A percentile compares a stretch with the other conserved stretches of the same genome.
Evolutionary conservation across 2,113 vertebrate species (phyloP).

Genomic region (Stictonetta naevosa): DNA sequence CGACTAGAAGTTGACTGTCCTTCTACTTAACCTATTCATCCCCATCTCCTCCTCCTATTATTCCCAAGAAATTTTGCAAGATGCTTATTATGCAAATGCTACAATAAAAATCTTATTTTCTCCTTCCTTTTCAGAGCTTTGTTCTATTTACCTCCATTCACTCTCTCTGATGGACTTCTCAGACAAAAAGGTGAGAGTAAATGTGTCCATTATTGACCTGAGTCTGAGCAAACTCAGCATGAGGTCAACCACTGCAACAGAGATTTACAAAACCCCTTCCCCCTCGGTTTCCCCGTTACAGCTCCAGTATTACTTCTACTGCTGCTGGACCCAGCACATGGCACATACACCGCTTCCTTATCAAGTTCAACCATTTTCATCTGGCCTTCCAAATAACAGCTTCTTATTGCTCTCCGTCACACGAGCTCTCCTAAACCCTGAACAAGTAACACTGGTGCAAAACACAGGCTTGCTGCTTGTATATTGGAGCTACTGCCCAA

Average conservation of each 20-base stretch:
- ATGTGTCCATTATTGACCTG: conserved; percentile 19
- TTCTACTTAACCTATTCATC: conserved; percentile 46
- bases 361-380: fast-evolving
- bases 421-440: fast-evolving
- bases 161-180: conserved; percentile 29
- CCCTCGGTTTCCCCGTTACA: fast-evolving
- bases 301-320: fast-evolving
- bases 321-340: background rate
- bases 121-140: conserved; percentile 28
- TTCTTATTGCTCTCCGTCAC: background rate
- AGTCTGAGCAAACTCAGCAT: conserved; percentile 12
- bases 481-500: fast-evolving
- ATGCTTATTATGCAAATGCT: conserved; percentile 63
- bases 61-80: conserved; percentile 53
- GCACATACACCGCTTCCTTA: fast-evolving
- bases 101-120: conserved; percentile 62
- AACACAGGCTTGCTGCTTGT: background rate
- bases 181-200: conserved; percentile 36
- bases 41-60: conserved; percentile 43
- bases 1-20: conserved; percentile 18
- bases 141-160: conserved; percentile 41
- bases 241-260: conserved; percentile 5
- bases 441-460: background rate
- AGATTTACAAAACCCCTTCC: background rate
- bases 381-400: fast-evolving